phyloP scores from a whole-genome alignment of 2,113 vertebrate genomes.

The Clupea harengus region DNA sequence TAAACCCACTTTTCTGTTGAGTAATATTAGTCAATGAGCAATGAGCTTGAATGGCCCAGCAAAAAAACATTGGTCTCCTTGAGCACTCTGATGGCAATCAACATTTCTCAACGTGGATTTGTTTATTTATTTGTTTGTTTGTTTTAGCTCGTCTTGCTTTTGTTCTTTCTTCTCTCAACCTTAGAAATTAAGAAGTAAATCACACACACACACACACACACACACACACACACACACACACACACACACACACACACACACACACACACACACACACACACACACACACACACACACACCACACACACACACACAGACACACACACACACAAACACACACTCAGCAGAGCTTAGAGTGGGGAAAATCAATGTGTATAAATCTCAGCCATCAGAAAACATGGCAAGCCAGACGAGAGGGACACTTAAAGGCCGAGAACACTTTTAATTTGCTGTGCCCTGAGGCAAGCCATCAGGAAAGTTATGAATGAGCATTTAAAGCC shows the following conservation, averaged over 20 bases:
- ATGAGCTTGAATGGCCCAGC: neutral
- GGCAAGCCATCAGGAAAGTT: neutral
- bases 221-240: neutral
- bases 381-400: conserved; percentile 2
- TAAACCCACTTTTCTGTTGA: neutral
- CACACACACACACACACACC: neutral
- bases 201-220: neutral
- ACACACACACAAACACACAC: neutral
- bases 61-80: neutral
- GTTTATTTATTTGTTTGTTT: conserved; percentile 3
- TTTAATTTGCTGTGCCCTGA: neutral
- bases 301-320: neutral
- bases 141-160: neutral
- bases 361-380: neutral
- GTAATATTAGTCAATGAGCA: neutral
- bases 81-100: neutral
- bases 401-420: neutral
- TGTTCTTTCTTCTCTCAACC: neutral
- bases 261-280: neutral
- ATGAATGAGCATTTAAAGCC: neutral
- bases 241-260: neutral
- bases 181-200: neutral
- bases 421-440: neutral
- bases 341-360: neutral
- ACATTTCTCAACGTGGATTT: neutral